phyloP scores from a whole-genome alignment of 2,797 vertebrate species.

The Gymnothorax javanicus region DNA sequence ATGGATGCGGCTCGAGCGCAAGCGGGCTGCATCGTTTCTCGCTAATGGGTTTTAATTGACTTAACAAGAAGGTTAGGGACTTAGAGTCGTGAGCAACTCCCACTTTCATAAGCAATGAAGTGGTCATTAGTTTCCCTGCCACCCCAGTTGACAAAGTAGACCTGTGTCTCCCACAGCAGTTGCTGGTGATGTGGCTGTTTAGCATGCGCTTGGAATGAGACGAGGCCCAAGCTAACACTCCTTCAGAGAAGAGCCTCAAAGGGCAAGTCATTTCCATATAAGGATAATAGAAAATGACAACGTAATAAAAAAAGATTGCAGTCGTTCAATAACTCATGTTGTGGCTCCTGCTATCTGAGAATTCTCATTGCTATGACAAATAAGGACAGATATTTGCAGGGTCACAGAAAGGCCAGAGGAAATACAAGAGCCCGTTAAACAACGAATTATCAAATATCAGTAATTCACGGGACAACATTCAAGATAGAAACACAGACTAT shows the following conservation, averaged over 20 bases:
- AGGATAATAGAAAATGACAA: conserved; percentile 1
- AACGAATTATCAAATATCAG: neutral
- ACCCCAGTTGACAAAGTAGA: conserved; percentile 21
- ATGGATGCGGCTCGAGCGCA: neutral
- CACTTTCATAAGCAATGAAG: conserved; percentile 20
- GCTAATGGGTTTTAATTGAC: conserved; percentile 30
- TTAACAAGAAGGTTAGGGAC: conserved; percentile 28
- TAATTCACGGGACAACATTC: conserved; percentile 9
- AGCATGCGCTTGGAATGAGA: neutral
- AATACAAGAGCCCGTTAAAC: neutral
- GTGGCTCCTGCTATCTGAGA: neutral
- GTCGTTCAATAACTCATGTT: neutral
- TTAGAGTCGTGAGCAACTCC: conserved; percentile 20
- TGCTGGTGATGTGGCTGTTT: neutral
- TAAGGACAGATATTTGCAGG: neutral
- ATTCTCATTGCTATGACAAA: neutral
- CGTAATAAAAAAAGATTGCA: neutral
- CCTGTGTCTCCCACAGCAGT: neutral
- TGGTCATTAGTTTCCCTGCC: conserved; percentile 19
- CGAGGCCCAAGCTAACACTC: neutral
- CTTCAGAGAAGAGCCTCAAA: neutral
- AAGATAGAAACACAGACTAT: neutral
- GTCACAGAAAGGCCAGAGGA: conserved; percentile 15
- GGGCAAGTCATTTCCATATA: conserved; percentile 10
- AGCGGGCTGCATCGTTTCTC: neutral